phyloP scores from a whole-genome alignment of 1,140 invertebrate species.

The Apis cerana region DNA sequence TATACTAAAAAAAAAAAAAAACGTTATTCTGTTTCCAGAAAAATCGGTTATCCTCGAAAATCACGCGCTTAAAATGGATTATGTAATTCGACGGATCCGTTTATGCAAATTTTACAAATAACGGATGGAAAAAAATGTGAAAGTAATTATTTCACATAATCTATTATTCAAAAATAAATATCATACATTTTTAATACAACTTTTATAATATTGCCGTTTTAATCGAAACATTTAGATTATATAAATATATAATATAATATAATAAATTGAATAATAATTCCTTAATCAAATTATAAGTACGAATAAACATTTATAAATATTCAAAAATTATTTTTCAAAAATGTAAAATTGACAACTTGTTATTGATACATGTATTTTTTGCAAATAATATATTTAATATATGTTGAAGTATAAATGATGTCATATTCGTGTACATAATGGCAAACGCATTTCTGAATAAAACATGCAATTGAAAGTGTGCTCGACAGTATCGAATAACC shows the following conservation, averaged over 20 bases:
- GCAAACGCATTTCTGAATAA: slow-evolving; percentile 11
- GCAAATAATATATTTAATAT: neutral
- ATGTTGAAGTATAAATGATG: slow-evolving; percentile 12
- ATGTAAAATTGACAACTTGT: neutral
- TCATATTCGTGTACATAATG: neutral
- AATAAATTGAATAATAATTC: neutral
- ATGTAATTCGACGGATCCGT: neutral
- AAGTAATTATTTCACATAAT: neutral
- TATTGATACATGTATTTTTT: neutral
- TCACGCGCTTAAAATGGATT: neutral
- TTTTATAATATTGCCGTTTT: neutral
- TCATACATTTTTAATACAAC: neutral
- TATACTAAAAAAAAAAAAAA: too few species aligned
- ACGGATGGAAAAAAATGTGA: neutral
- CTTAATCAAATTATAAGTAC: neutral
- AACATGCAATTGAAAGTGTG: neutral
- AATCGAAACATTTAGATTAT: too few species aligned
- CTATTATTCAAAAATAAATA: neutral
- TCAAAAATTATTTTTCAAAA: neutral
- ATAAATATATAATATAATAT: neutral
- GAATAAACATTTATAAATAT: neutral
- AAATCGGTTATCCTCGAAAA: slow-evolving; percentile 9
- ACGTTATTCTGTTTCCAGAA: too few species aligned
- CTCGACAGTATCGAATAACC: slow-evolving; percentile 2
- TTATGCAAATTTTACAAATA: neutral